Percentiles rank a stretch among this genome's conserved stretches.
Conservation (phyloP, 2,888 invertebrate species). For the Sarcophaga rosellei region DNA sequence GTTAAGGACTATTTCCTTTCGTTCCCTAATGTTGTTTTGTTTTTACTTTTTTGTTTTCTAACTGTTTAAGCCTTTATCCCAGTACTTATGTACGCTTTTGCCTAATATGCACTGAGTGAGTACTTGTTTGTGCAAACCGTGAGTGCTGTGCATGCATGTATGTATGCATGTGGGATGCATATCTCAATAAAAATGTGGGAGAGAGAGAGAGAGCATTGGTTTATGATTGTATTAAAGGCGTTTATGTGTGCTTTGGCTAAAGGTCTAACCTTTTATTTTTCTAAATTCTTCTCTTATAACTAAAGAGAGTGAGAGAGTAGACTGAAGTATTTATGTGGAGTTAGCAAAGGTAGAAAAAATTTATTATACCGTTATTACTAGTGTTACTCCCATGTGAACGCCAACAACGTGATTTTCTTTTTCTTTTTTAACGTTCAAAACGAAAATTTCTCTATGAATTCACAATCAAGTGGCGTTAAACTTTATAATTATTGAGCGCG, state of each 20-base stretch:
- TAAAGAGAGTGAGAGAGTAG: background rate
- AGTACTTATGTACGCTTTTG: too few relatives aligned
- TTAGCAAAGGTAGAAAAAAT: background rate
- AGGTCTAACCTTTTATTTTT: slow-evolving; percentile 38
- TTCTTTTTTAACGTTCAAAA: background rate
- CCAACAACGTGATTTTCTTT: background rate
- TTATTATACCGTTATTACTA: slow-evolving; percentile 51
- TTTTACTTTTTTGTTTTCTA: slow-evolving; percentile 12
- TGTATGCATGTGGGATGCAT: too few relatives aligned
- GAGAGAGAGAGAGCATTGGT: background rate
- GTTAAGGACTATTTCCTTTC: too few relatives aligned
- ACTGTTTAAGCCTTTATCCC: too few relatives aligned
- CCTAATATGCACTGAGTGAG: too few relatives aligned
- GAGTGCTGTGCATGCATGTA: too few relatives aligned
- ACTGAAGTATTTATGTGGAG: background rate
- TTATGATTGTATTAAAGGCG: slow-evolving; percentile 30
- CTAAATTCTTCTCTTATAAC: background rate
- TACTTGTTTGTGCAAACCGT: too few relatives aligned
- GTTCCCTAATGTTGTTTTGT: background rate
- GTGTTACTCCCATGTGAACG: slow-evolving; percentile 37
- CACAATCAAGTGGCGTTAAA: slow-evolving; percentile 59
- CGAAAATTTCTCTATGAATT: slow-evolving; percentile 53
- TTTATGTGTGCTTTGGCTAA: slow-evolving; percentile 61
- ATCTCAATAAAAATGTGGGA: too few relatives aligned
- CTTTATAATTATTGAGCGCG: slow-evolving; percentile 10